Percentiles rank a stretch among this genome's conserved stretches.
Evolutionary conservation across 2,113 vertebrate genomes (phyloP).

Genomic region (Harpagus bidentatus): DNA sequence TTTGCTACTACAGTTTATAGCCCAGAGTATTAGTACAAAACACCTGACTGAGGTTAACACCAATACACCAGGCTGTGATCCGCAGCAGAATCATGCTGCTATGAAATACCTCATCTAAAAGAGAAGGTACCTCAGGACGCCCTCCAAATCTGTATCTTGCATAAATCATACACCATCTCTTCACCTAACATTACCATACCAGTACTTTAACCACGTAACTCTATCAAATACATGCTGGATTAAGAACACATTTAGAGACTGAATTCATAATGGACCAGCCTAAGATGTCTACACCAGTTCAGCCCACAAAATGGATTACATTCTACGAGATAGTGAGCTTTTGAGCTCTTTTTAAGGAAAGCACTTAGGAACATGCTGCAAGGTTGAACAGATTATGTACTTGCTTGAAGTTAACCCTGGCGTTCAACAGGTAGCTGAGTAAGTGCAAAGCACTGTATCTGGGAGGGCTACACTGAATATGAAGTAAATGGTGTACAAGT

Average conservation of each 20-base stretch:
- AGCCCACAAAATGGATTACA: neutral
- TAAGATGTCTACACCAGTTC: neutral
- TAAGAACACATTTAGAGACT: neutral
- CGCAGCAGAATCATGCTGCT: neutral
- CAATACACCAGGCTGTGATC: neutral
- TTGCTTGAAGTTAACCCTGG: neutral
- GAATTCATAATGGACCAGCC: neutral
- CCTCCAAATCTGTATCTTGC: neutral
- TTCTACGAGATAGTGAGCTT: neutral
- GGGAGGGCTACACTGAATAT: neutral
- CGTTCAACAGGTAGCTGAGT: neutral
- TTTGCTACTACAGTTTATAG: neutral
- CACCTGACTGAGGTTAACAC: neutral
- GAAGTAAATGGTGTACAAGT: neutral
- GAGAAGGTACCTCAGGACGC: neutral
- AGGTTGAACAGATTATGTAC: neutral
- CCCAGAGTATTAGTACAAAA: neutral
- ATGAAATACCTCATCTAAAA: neutral
- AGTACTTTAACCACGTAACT: neutral
- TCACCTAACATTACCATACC: neutral
- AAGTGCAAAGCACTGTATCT: neutral
- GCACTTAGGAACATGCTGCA: neutral
- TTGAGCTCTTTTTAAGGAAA: neutral
- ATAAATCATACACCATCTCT: neutral
- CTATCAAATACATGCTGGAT: neutral